Evolutionary conservation across 2,797 vertebrate genomes (phyloP), one percentile per base, ranked within the genome.

Genomic region (Acropternis orthonyx): DNA sequence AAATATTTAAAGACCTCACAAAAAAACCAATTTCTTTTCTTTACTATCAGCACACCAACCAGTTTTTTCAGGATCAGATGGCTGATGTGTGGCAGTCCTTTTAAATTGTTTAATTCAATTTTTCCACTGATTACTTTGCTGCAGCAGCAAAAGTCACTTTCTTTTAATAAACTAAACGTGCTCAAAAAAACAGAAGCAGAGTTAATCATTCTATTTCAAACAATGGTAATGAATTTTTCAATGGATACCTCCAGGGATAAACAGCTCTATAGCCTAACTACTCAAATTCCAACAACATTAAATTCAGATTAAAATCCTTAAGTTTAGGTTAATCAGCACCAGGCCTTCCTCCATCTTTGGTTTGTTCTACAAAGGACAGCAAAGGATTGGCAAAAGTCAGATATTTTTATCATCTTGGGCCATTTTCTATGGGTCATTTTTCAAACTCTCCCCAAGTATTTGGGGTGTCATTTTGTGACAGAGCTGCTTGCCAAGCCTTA

Each of bases 151-250:
- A 37, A 88, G 61, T 55, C 88, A 93, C 89, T 69, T 78, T 86
- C 80, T 93, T 95, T 86, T 66, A 96, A 95, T 95, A 92, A 91
- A 92, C 30, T 62, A 37, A 37, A 71, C 36, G 59, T 55, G 91
- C 15, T 65, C 49, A 48, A 72, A 51, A 90, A 88, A 93, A 87
- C 72, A 76, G 39, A 72, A 55, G 39, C 49, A 84, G 54, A 91
- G 63, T 93, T 73, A 79, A 93, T 85, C 78, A 85, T 67, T 87
- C 48, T 22, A 36, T 46, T 97, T 66, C 74, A 63, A 94, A 91
- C 94, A 96, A 95, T 92, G 19, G 55, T 76, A 95, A 78, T 67
- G 76, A 95, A 71, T 36, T 96, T 94, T 95, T 90, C 85, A 93
- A 76, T 7, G 28, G 80, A 63, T 88, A 92, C 86, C 94, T 94